Evolutionary conservation across 2,888 invertebrate genomes (phyloP), one percentile per base, ranked within the genome.

Genomic region (Taphrorychus bicolor): DNA sequence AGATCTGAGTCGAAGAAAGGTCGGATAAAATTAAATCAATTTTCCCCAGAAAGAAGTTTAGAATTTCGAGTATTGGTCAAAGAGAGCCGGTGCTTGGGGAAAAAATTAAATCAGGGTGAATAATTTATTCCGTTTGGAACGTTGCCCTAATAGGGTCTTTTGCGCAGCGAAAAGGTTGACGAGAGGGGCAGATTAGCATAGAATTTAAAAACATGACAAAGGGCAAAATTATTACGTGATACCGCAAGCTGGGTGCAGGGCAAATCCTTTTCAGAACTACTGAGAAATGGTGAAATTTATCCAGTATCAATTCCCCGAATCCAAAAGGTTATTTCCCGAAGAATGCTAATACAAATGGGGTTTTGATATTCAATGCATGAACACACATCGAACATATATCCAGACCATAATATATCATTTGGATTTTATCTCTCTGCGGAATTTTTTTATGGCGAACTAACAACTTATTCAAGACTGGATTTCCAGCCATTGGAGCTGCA

Each of bases 281-380:
- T 14, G 32, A 32, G 32, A 32, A 32, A 32, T 32, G 32, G 32
- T 32, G 11, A 32, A 11, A 14, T 45, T n/a, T 5, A 45, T 45
- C 16, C 45, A 45, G 17, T 45, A 51, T 51, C 51, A 51, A 22
- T 51, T 51, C 51, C 7, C 16, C 51, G 21, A 51, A 51, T 51
- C 51, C 51, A 19, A 51, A 21, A 51, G 51, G 17, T 51, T 51
- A 51, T 51, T 51, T 51, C 22, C 18, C 51, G 21, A 21, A 51
- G 21, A 51, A 51, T 51, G 51, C 51, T 51, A 51, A 51, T 51
- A 51, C 51, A 51, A 51, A 51, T 51, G n/a, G 51, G 17, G 51
- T 51, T 51, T 51, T 51, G 21, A 51, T 51, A 51, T 51, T 51
- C 51, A n/a, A 51, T 51, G 51, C 51, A 51, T 51, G 51, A 51